A percentile compares a stretch with the other conserved stretches of the same genome.
Conservation (phyloP, 2,113 vertebrate genomes). For the Pogona vitticeps region DNA sequence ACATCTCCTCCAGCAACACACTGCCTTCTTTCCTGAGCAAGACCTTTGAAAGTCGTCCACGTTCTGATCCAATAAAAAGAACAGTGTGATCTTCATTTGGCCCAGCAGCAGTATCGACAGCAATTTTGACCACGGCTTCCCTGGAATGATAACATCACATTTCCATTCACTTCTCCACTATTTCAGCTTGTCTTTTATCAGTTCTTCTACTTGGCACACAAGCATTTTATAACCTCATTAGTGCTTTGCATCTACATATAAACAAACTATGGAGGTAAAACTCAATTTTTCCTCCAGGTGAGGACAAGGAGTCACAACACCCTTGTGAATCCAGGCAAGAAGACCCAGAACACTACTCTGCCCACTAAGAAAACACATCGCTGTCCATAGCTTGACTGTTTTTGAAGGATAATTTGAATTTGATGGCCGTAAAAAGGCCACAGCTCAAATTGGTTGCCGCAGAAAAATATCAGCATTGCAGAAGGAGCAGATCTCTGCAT, state of each 20-base stretch:
- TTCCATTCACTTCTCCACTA: conserved; percentile 32
- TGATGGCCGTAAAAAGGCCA: no score
- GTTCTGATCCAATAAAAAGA: conserved; percentile 94
- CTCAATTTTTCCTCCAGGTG: no score
- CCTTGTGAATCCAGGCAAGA: no score
- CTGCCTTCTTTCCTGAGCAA: conserved; percentile 87
- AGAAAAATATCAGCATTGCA: no score
- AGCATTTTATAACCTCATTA: conserved; percentile 33
- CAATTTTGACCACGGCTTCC: conserved; percentile 91
- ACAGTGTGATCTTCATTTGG: conserved; percentile 90
- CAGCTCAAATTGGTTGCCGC: no score
- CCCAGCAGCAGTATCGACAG: conserved; percentile 89
- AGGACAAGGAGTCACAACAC: no score
- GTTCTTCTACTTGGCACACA: conserved; percentile 44
- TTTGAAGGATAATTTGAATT: no score
- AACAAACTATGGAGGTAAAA: no score
- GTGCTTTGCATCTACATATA: conserved; percentile 1
- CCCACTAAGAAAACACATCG: no score
- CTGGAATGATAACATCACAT: conserved; percentile 73
- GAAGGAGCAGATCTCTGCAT: no score
- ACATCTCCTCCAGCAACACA: conserved; percentile 97
- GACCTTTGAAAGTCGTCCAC: conserved; percentile 94
- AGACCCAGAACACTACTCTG: no score
- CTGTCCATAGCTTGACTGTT: no score
- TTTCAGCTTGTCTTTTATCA: conserved; percentile 29